These are phyloP conservation scores for Tokudaia muenninki DNA, from an alignment of 2,797 vertebrate genomes.

Conservation along the genomic window DNA sequence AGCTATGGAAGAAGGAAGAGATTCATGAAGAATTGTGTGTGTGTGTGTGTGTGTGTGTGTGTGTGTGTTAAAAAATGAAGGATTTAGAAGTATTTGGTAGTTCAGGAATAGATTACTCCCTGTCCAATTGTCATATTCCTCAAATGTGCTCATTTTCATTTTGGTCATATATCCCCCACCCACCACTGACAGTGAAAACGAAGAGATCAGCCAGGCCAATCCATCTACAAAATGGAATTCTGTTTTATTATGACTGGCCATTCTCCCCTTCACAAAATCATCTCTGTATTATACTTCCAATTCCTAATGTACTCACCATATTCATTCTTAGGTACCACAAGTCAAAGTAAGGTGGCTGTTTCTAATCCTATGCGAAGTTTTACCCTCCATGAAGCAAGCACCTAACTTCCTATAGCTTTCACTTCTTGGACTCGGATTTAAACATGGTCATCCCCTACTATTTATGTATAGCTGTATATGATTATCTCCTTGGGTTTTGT, in stretches of 20 bases:
- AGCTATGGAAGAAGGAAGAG: background rate
- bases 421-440: background rate
- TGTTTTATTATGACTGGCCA: background rate
- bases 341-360: background rate
- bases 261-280: background rate
- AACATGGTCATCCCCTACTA: background rate
- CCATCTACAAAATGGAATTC: constrained; percentile 4
- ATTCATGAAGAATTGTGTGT: background rate
- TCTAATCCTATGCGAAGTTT: constrained; percentile 25
- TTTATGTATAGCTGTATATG: background rate
- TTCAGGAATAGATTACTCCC: background rate
- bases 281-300: background rate
- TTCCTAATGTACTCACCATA: background rate
- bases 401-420: background rate
- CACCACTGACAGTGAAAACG: background rate
- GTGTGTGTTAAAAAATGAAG: background rate
- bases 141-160: background rate
- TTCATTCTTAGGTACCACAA: background rate
- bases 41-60: background rate
- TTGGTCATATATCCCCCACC: background rate
- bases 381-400: constrained; percentile 44
- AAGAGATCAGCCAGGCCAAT: background rate
- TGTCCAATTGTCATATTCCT: background rate
- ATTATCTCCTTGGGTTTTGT: constrained; percentile 30
- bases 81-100: constrained; percentile 20